A percentile compares a stretch with the other conserved stretches of the same genome.
phyloP scores from a whole-genome alignment of 2,888 invertebrate species.

The Lobophora halterata region DNA sequence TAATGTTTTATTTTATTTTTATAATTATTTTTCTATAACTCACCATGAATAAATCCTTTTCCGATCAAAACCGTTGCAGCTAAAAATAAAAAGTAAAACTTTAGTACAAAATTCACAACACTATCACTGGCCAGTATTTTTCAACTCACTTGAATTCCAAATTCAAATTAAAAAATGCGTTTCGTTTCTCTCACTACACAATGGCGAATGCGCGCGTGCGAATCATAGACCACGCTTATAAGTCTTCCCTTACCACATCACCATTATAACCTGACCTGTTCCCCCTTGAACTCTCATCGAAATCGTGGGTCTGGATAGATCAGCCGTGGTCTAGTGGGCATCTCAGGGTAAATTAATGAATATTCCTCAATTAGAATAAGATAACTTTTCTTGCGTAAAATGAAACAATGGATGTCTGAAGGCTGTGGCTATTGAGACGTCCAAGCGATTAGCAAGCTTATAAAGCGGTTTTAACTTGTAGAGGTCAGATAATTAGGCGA shows the following conservation, averaged over 20 bases:
- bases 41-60: constrained; percentile 38
- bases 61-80: constrained; percentile 38
- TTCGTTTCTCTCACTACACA: constrained; percentile 38
- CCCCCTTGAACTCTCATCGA: constrained; percentile 10
- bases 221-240: constrained; percentile 59
- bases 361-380: constrained; percentile 58
- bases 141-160: constrained; percentile 36
- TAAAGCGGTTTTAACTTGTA: constrained; percentile 18
- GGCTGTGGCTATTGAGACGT: constrained; percentile 51
- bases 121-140: constrained; percentile 38
- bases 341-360: constrained; percentile 58
- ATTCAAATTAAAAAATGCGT: constrained; percentile 37
- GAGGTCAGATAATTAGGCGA: constrained; percentile 17
- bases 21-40: constrained; percentile 23
- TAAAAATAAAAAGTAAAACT: constrained; percentile 27
- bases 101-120: constrained; percentile 31
- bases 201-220: constrained; percentile 57
- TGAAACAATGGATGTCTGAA: constrained; percentile 50
- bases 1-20: not conserved
- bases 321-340: constrained; percentile 35
- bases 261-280: constrained; percentile 43
- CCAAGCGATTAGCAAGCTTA: constrained; percentile 29
- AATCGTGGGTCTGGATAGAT: constrained; percentile 10
- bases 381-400: constrained; percentile 48
- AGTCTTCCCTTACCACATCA: constrained; percentile 45